Evolutionary conservation across 2,888 invertebrate species (phyloP).

Genomic region (Cenopis cana): DNA sequence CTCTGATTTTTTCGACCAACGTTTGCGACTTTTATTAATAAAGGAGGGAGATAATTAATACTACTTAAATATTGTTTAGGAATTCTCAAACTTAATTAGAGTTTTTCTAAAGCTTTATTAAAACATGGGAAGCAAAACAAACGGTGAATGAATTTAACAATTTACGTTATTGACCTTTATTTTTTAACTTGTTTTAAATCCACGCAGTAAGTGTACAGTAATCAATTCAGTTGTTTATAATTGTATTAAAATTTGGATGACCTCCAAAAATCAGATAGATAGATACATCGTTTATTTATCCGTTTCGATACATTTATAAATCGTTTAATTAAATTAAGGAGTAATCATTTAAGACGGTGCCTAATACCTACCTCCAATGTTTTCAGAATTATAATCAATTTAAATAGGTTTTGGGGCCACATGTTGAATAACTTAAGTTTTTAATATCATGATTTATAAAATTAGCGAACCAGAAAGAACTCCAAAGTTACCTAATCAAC

Average conservation of each 20-base stretch:
- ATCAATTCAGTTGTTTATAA: background rate
- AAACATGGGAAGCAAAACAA: slow-evolving; percentile 46
- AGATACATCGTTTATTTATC: too few species aligned
- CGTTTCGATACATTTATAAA: too few species aligned
- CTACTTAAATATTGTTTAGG: slow-evolving; percentile 85
- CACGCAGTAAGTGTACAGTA: background rate
- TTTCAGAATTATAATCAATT: too few species aligned
- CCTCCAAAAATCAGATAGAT: too few species aligned
- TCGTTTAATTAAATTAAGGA: too few species aligned
- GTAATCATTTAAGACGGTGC: too few species aligned
- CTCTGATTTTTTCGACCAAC: slow-evolving; percentile 68
- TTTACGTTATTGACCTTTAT: background rate
- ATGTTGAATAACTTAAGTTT: too few species aligned
- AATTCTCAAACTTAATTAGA: slow-evolving; percentile 76
- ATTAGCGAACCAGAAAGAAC: background rate
- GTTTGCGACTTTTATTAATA: slow-evolving; percentile 82
- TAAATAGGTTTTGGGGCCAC: too few species aligned
- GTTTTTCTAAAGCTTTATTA: slow-evolving; percentile 54
- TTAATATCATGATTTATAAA: too few species aligned
- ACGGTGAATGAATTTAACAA: slow-evolving; percentile 6
- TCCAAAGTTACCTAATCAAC: background rate
- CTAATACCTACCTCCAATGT: too few species aligned
- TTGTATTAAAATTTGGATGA: too few species aligned
- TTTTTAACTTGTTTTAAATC: background rate
- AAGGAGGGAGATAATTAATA: slow-evolving; percentile 83